These are phyloP conservation scores for Hermetia illucens DNA, from an alignment of 1,140 invertebrate genomes.

Conservation along the genomic window DNA sequence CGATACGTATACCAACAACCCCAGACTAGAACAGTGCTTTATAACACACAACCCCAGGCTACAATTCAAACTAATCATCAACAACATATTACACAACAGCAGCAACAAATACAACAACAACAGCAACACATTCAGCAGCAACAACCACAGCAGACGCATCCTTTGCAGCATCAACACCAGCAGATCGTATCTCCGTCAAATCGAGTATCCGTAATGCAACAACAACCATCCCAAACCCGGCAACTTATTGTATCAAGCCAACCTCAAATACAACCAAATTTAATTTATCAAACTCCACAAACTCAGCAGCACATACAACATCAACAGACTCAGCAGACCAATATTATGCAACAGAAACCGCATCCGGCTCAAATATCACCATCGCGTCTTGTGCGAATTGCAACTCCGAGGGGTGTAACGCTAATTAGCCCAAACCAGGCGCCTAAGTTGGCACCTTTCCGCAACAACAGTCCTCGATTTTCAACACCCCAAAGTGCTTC, in stretches of 20 bases:
- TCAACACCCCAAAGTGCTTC: no score
- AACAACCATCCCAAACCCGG: conserved; percentile 2
- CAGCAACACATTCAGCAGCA: conserved; percentile 11
- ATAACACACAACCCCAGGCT: conserved; percentile 4
- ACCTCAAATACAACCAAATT: conserved; percentile 6
- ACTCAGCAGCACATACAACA: conserved; percentile 21
- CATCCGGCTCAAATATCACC: no score
- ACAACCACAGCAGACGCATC: conserved; percentile 2
- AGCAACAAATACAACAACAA: conserved; percentile 2
- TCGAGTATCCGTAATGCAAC: conserved; percentile 7
- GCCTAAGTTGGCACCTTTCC: no score
- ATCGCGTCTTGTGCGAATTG: no score
- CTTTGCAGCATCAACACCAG: background rate
- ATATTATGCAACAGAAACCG: conserved; percentile 11
- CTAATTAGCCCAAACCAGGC: no score
- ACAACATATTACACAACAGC: conserved; percentile 1
- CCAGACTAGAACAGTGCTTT: background rate
- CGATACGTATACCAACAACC: background rate
- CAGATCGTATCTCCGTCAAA: no score
- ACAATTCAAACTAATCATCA: conserved; percentile 8
- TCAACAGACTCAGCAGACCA: conserved; percentile 16
- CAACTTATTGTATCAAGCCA: background rate
- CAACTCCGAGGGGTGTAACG: no score
- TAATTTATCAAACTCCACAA: no score
- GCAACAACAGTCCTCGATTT: no score